phyloP scores from a whole-genome alignment of 2,113 vertebrate genomes.

The Xiphophorus maculatus region DNA sequence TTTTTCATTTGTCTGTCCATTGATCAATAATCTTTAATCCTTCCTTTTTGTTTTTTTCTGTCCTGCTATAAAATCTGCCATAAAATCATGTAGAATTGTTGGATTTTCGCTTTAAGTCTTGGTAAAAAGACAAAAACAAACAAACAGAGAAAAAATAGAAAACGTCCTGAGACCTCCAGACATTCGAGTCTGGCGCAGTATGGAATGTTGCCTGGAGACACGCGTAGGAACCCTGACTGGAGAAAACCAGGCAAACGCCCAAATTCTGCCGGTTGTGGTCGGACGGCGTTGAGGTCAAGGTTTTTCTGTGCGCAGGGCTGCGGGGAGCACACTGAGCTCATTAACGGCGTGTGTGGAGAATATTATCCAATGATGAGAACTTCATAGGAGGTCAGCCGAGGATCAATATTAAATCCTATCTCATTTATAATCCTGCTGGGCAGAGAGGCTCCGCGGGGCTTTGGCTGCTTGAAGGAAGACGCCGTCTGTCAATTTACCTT shows the following conservation, averaged over 20 bases:
- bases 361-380: constrained; percentile 79
- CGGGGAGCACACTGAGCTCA: constrained; percentile 70
- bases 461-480: constrained; percentile 59
- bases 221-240: neutral
- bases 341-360: constrained; percentile 71
- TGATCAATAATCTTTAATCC: neutral
- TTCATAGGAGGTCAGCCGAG: constrained; percentile 76
- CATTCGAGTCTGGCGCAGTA: neutral
- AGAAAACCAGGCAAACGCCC: constrained; percentile 24
- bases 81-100: neutral
- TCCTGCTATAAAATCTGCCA: neutral
- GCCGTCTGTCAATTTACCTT: constrained; percentile 66
- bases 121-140: neutral
- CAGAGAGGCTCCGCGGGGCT: constrained; percentile 53
- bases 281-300: constrained; percentile 55
- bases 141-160: too few species aligned
- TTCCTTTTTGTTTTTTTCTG: neutral
- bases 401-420: constrained; percentile 81
- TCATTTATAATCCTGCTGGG: constrained; percentile 76
- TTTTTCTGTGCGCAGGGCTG: constrained; percentile 39
- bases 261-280: constrained; percentile 44
- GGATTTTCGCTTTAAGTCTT: neutral
- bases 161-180: neutral
- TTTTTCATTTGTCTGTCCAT: too few species aligned
- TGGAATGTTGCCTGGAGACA: neutral